Evolutionary conservation across 2,888 invertebrate genomes (phyloP).

Genomic region (Ecdyonurus torrentis): DNA sequence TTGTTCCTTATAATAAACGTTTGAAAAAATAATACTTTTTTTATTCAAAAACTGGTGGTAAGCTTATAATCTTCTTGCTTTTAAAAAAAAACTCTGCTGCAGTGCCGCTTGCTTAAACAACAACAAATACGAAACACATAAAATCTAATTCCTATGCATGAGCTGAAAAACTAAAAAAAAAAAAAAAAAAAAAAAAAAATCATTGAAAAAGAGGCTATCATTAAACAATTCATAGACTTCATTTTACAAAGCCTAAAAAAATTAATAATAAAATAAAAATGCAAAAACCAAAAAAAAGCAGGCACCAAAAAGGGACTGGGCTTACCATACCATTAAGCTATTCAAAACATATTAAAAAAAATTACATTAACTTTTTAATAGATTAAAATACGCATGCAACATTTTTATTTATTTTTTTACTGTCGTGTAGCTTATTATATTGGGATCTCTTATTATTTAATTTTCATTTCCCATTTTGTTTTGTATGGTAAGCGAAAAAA

Average conservation of each 20-base stretch:
- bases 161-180: neutral
- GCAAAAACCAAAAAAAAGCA: neutral
- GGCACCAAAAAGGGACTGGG: conserved; percentile 2
- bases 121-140: neutral
- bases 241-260: neutral
- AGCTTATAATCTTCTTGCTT: neutral
- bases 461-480: too few relatives aligned
- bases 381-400: neutral
- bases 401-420: neutral
- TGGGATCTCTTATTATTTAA: too few relatives aligned
- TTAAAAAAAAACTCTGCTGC: neutral
- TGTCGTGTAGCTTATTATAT: too few relatives aligned
- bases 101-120: neutral
- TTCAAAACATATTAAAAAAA: neutral
- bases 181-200: too few relatives aligned
- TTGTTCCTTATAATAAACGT: too few relatives aligned
- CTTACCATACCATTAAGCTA: neutral
- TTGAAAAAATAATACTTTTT: too few relatives aligned
- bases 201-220: too few relatives aligned
- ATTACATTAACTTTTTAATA: too few relatives aligned
- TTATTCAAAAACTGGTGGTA: neutral
- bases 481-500: too few relatives aligned
- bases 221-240: neutral
- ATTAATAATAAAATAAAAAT: neutral
- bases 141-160: neutral